Conservation (phyloP, 2,113 vertebrate genomes). For the Zingel zingel region DNA sequence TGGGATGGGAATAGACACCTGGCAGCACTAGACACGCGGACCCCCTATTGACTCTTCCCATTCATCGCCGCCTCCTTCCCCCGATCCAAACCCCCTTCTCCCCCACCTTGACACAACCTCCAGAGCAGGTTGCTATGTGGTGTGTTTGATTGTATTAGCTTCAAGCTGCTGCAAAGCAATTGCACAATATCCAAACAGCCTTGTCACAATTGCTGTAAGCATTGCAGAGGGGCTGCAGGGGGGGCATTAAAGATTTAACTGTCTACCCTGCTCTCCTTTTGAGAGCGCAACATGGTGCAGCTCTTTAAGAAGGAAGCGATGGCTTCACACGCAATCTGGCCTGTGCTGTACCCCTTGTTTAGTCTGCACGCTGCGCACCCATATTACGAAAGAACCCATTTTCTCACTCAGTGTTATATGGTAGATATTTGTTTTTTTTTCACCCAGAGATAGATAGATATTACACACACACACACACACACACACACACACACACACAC, state of each 20-base stretch:
- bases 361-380: background rate
- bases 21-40: slow-evolving; percentile 72
- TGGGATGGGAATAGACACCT: slow-evolving; percentile 75
- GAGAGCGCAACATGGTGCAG: slow-evolving; percentile 32
- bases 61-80: slow-evolving; percentile 17
- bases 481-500: too few species aligned
- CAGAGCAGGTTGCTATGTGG: slow-evolving; percentile 48
- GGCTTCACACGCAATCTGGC: slow-evolving; percentile 36
- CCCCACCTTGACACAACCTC: slow-evolving; percentile 18
- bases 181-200: slow-evolving; percentile 72
- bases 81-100: background rate
- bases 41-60: slow-evolving; percentile 44
- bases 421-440: background rate
- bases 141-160: slow-evolving; percentile 77
- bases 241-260: slow-evolving; percentile 77
- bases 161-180: slow-evolving; percentile 70
- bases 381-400: too few species aligned
- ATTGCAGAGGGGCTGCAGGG: slow-evolving; percentile 27
- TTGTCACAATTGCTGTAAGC: slow-evolving; percentile 71
- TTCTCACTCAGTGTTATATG: background rate
- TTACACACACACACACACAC: too few species aligned
- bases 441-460: too few species aligned
- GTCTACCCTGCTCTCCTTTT: slow-evolving; percentile 32
- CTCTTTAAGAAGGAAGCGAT: slow-evolving; percentile 36
- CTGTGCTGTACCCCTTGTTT: background rate